Evolutionary conservation across 2,888 invertebrate genomes (phyloP).

Genomic region (Drosophila mettleri): DNA sequence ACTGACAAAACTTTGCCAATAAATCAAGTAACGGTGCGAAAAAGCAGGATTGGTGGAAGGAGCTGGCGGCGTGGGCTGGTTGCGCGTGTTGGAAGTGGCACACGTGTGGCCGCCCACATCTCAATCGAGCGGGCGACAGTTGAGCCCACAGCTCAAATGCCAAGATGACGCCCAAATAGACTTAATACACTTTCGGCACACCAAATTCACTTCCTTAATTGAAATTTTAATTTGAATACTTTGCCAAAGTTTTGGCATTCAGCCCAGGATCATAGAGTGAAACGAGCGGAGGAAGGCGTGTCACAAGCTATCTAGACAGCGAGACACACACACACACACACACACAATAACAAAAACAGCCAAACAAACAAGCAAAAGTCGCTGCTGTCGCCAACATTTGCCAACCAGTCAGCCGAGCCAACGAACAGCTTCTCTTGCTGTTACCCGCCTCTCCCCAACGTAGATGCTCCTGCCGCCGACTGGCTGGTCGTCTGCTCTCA

Average conservation of each 20-base stretch:
- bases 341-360: conserved; percentile 63
- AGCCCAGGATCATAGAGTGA: conserved; percentile 43
- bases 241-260: conserved; percentile 78
- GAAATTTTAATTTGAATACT: conserved; percentile 82
- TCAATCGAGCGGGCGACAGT: conserved; percentile 37
- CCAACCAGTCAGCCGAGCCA: conserved; percentile 24
- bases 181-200: conserved; percentile 79
- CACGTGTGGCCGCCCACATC: conserved; percentile 54
- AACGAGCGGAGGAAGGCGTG: not conserved
- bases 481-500: conserved; percentile 2
- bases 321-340: conserved; percentile 28
- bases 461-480: not conserved
- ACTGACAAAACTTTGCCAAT: conserved; percentile 77
- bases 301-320: conserved; percentile 12
- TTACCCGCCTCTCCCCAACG: too few relatives aligned
- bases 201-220: conserved; percentile 81
- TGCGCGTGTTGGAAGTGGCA: conserved; percentile 11
- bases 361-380: conserved; percentile 67
- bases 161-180: conserved; percentile 76
- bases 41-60: not conserved
- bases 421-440: conserved; percentile 10
- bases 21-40: conserved; percentile 71
- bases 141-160: conserved; percentile 60
- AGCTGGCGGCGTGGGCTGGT: conserved; percentile 9
- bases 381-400: conserved; percentile 54